Evolutionary conservation across 1,140 invertebrate genomes (phyloP).

Genomic region (Drosophila sp.): DNA sequence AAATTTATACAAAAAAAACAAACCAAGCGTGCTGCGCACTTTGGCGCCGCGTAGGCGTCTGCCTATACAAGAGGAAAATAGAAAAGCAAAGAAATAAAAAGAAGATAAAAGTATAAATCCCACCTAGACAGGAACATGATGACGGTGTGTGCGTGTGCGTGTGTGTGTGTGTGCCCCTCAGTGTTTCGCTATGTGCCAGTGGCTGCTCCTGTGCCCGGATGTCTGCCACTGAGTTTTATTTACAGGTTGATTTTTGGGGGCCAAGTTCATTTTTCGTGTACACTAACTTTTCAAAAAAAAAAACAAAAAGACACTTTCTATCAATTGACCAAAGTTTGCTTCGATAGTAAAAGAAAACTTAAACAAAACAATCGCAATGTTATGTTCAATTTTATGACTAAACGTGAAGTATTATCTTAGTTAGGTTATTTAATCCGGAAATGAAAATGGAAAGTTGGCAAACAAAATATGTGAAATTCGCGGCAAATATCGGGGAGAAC

Average conservation of each 20-base stretch:
- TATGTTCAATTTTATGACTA: no score
- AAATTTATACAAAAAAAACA: background rate
- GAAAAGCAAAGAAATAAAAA: slow-evolving; percentile 25
- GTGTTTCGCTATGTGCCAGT: background rate
- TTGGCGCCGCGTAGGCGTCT: slow-evolving; percentile 76
- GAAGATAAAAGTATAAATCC: slow-evolving; percentile 45
- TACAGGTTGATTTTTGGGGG: slow-evolving; percentile 60
- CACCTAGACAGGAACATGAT: slow-evolving; percentile 38
- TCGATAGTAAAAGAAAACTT: background rate
- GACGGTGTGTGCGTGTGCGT: slow-evolving; percentile 27
- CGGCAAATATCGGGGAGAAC: no score
- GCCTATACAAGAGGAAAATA: slow-evolving; percentile 52
- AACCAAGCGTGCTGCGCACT: slow-evolving; percentile 66
- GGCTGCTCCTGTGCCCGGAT: background rate
- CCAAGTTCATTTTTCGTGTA: slow-evolving; percentile 14
- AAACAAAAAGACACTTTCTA: background rate
- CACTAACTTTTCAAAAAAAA: background rate
- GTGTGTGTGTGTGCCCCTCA: slow-evolving; percentile 13
- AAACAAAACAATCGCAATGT: no score
- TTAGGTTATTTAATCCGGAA: no score
- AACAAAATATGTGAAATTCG: no score
- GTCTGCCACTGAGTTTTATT: slow-evolving; percentile 53
- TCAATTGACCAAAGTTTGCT: background rate
- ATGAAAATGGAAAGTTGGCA: no score
- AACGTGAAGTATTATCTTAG: no score